Conservation (phyloP, 2,888 invertebrate species). For the Volucella zonaria region DNA sequence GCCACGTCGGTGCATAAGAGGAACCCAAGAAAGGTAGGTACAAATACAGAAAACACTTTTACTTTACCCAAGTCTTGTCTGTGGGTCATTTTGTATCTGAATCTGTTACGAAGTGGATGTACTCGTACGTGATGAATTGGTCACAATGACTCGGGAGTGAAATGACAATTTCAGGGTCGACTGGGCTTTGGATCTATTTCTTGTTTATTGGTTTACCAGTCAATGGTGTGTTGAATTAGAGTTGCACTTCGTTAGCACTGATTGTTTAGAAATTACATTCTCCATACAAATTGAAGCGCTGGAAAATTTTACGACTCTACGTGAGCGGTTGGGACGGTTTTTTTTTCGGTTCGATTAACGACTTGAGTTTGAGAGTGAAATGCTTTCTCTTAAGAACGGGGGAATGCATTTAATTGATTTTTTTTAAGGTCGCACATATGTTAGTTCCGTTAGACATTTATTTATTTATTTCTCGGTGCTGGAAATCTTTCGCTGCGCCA, state of each 20-base stretch:
- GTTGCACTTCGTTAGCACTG: slow-evolving; percentile 29
- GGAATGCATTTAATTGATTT: not conserved
- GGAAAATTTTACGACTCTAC: slow-evolving; percentile 1
- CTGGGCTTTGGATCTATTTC: slow-evolving; percentile 8
- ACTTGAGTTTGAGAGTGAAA: slow-evolving; percentile 5
- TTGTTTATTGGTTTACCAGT: slow-evolving; percentile 8
- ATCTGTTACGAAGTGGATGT: slow-evolving; percentile 9
- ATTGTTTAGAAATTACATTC: slow-evolving; percentile 14
- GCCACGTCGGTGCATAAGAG: slow-evolving; percentile 30
- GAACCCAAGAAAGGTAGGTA: slow-evolving; percentile 62
- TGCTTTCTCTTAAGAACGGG: slow-evolving; percentile 17
- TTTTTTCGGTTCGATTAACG: not conserved
- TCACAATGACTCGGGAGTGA: slow-evolving; percentile 4
- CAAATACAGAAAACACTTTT: slow-evolving; percentile 42
- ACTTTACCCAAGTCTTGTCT: slow-evolving; percentile 19
- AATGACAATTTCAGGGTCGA: slow-evolving; percentile 42
- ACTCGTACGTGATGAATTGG: slow-evolving; percentile 32
- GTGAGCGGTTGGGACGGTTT: slow-evolving; percentile 10
- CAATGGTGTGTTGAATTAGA: slow-evolving; percentile 9
- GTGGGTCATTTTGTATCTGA: slow-evolving; percentile 29
- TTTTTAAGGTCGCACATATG: not conserved
- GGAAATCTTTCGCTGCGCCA: no score
- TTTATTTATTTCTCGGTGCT: no score
- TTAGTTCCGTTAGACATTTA: not conserved
- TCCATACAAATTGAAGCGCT: not conserved